These are phyloP conservation scores for Umimayanthus chanpuru DNA, from an alignment of 92 coral and sea anemone species.

Conservation along the genomic window DNA sequence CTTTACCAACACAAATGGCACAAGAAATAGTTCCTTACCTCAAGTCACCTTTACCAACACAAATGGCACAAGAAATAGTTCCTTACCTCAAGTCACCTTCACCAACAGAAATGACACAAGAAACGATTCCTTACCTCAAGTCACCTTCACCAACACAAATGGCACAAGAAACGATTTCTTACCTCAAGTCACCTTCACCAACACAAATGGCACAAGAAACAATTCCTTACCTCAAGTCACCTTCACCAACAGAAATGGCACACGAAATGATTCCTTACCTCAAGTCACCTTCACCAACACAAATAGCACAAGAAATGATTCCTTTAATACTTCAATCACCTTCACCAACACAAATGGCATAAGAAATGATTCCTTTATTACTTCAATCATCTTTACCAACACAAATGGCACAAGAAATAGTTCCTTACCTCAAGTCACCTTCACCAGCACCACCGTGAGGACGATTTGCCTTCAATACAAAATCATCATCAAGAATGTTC, in stretches of 20 bases:
- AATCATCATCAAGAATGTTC: conserved; percentile 86
- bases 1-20: too few species aligned
- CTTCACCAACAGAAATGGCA: not conserved
- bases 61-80: too few species aligned
- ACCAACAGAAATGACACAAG: too few species aligned
- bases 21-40: too few species aligned
- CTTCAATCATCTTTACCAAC: conserved; percentile 5
- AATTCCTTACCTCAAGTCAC: not conserved
- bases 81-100: too few species aligned
- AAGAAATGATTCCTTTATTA: not conserved
- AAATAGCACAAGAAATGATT: too few species aligned
- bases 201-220: too few species aligned
- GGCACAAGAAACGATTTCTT: too few species aligned
- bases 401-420: not conserved
- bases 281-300: not conserved
- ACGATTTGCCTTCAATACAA: conserved; percentile 71
- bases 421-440: conserved; percentile 2
- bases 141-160: too few species aligned
- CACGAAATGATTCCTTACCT: not conserved
- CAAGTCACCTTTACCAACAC: too few species aligned
- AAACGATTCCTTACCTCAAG: not conserved
- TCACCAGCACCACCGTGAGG: not conserved
- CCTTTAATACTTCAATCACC: conserved; percentile 6
- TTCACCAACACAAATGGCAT: not conserved
- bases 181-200: too few species aligned